phyloP scores from a whole-genome alignment of 2,797 vertebrate species.

The Sparidentex hasta region DNA sequence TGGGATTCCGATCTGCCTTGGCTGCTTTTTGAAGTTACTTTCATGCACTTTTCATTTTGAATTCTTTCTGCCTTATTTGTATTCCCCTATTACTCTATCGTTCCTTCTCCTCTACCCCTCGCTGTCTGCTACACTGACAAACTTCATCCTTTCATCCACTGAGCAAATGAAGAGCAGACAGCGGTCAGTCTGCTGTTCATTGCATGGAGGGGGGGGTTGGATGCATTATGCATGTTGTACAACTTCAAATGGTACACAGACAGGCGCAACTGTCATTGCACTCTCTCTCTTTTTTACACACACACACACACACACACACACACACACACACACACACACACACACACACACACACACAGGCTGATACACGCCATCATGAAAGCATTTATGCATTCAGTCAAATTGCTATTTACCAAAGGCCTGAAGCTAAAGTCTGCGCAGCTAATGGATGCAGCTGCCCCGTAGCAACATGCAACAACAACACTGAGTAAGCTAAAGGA shows the following conservation, averaged over 20 bases:
- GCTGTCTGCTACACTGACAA: conserved; percentile 13
- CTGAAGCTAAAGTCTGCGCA: conserved; percentile 12
- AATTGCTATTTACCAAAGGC: conserved; percentile 23
- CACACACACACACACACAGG: not conserved
- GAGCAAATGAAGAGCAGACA: conserved; percentile 31
- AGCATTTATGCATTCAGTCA: conserved; percentile 20
- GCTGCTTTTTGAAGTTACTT: conserved; percentile 1
- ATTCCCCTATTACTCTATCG: not conserved
- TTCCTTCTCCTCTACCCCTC: not conserved
- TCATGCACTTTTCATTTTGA: conserved; percentile 8
- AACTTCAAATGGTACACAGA: conserved; percentile 19
- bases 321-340: not conserved
- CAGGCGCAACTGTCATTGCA: conserved; percentile 9
- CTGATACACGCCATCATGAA: not conserved
- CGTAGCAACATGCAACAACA: not conserved
- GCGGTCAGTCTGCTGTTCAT: not conserved
- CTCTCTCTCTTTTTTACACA: not conserved
- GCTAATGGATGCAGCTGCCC: conserved; percentile 13
- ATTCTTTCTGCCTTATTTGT: not conserved
- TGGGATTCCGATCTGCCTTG: not conserved
- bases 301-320: not conserved
- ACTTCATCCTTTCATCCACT: conserved; percentile 33
- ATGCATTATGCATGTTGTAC: conserved; percentile 34
- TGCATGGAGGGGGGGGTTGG: not conserved
- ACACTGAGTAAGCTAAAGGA: not conserved